A percentile compares a stretch with the other conserved stretches of the same genome.
These are phyloP conservation scores for Malurus melanocephalus DNA, from an alignment of 2,113 vertebrate species.

Conservation along the genomic window DNA sequence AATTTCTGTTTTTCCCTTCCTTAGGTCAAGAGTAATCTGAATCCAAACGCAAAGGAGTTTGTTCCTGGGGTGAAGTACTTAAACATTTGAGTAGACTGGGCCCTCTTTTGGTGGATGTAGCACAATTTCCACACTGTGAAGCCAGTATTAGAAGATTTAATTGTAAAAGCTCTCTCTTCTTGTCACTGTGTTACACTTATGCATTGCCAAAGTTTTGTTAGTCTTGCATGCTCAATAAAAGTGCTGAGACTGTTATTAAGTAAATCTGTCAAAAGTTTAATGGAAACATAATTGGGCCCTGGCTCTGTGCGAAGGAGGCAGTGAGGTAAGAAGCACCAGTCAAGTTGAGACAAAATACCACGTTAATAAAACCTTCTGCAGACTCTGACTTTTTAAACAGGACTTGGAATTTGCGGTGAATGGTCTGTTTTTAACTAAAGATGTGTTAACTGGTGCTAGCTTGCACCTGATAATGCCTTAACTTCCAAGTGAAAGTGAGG, in stretches of 20 bases:
- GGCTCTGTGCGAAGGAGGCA: constrained; percentile 63
- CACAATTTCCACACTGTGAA: constrained; percentile 88
- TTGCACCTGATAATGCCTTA: constrained; percentile 66
- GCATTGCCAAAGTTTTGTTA: constrained; percentile 93
- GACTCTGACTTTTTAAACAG: constrained; percentile 55
- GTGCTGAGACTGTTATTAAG: constrained; percentile 85
- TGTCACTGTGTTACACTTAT: constrained; percentile 89
- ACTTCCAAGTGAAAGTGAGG: constrained; percentile 59
- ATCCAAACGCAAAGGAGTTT: constrained; percentile 94
- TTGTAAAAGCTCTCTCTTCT: constrained; percentile 85
- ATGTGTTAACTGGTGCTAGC: constrained; percentile 52
- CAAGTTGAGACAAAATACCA: constrained; percentile 67
- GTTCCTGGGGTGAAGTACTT: constrained; percentile 91
- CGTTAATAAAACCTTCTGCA: constrained; percentile 51
- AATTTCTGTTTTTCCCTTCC: constrained; percentile 56
- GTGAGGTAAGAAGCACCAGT: constrained; percentile 75
- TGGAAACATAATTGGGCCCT: constrained; percentile 67
- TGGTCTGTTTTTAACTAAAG: constrained; percentile 60
- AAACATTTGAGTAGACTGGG: constrained; percentile 82
- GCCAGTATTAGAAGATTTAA: constrained; percentile 86
- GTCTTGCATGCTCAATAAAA: constrained; percentile 88
- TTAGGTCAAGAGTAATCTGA: constrained; percentile 89
- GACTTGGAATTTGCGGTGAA: constrained; percentile 56
- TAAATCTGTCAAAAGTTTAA: constrained; percentile 79
- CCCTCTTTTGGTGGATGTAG: constrained; percentile 78